Evolutionary conservation across 2,888 invertebrate species (phyloP), one percentile per base, ranked within the genome.

Genomic region (Hofmannophila pseudospretella): DNA sequence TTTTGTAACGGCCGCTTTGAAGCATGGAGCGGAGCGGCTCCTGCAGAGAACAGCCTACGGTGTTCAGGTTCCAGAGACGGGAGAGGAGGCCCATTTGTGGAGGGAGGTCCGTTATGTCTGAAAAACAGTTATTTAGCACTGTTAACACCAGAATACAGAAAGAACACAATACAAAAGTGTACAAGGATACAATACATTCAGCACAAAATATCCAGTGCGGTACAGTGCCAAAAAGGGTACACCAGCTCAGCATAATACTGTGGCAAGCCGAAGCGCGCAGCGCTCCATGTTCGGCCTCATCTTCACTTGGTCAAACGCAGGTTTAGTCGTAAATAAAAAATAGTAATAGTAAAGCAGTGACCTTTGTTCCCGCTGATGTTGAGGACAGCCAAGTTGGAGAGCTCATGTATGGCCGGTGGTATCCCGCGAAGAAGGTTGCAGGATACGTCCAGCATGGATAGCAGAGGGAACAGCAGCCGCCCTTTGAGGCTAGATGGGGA

Each of bases 61-160:
- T 94, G 74, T 96, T 97, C 25, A 99, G 86, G 80, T 97, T 98
- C 98, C 99, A 99, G 25, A 99, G 88, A n/a, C 97, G 92, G 1
- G 94, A 94, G 1, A 99, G 88, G 4, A 98, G 85, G 0, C 99
- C 99, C 92, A 99, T 94, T 74, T 98, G 96, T 0, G 98, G 94
- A 0, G 99, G 99, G 36, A 99, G 89, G 62, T 97, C 94, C 3
- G 90, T 90, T 35, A 97, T 91, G 25, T 96, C 96, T 84, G 88
- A 2, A 25, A 25, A 23, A 23, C 8, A 23, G 2, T 5, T 23
- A 5, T 23, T 19, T n/a, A n/a, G n/a, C n/a, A n/a, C n/a, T n/a
- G n/a, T n/a, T n/a, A n/a, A n/a, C n/a, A n/a, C n/a, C n/a, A n/a
- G n/a, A n/a, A n/a, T n/a, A n/a, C n/a, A n/a, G n/a, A n/a, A n/a